Base-by-base conservation (phyloP, 2,888 invertebrate species). In the Diarsia mendica region DNA sequence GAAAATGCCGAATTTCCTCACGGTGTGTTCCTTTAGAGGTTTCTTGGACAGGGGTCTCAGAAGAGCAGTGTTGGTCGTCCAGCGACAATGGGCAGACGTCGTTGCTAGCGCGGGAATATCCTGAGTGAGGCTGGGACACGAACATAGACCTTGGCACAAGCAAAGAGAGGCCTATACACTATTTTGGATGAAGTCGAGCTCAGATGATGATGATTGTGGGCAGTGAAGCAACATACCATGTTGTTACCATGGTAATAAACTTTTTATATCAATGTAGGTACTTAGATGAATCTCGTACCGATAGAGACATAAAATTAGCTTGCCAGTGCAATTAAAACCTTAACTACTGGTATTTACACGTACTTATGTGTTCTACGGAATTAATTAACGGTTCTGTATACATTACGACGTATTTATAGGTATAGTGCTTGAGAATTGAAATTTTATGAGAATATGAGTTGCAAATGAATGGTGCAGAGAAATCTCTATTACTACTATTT, bases 271-370 rank as follows among this genome's bases (percentile, higher is more conserved):
- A 66, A 11, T 73, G 72, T 71, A 71, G 67, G 39, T 44, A 58
- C 15, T 49, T 46, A 60, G 18, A 67, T 20, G 51, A 39, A 61
- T 67, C 44, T 67, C 6, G 39, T 44, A 70, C 3, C 51, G 60
- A 86, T 87, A 80, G 77, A 87, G 85, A 85, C 86, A 86, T 87
- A 83, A 85, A 76, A 77, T 83, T 75, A 72, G 51, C 64, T 77
- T 58, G 60, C 58, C 23, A 39, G 15, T 66, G 71, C 58, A 85
- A 87, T 87, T 81, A 83, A 61, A 69, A 23, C 33, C 55, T n/a
- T 78, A 80, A 86, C 72, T 15, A 79, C 75, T 44, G 65, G 39
- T 73, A 78, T 85, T 85, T 77, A 28, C 75, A 77, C 39, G 60
- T 72, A 55, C 44, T 85, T 73, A 53, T 48, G 72, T 51, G 33